Percentiles rank a stretch among this genome's conserved stretches.
These are phyloP conservation scores for Epizoanthus illoricatus DNA, from an alignment of 92 coral and sea anemone species.

Conservation along the genomic window DNA sequence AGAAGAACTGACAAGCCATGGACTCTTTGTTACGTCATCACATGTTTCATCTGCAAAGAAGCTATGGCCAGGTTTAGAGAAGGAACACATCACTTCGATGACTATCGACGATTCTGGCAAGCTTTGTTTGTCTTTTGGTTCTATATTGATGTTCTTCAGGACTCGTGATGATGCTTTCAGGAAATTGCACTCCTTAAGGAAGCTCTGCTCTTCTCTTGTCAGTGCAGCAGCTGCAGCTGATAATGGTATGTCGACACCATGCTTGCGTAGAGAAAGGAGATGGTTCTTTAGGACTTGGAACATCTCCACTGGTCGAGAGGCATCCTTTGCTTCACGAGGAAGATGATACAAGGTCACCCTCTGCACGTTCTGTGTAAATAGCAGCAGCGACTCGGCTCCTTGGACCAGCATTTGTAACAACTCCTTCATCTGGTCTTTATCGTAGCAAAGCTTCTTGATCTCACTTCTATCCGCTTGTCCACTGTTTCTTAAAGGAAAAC, in stretches of 20 bases:
- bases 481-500: conserved; percentile 51
- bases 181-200: background rate
- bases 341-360: conserved; percentile 41
- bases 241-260: conserved; percentile 8
- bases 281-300: conserved; percentile 34
- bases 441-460: conserved; percentile 44
- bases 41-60: background rate
- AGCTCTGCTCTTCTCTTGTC: background rate
- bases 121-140: background rate
- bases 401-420: conserved; percentile 31
- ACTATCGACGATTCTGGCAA: conserved; percentile 26
- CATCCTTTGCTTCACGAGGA: background rate
- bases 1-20: conserved; percentile 40
- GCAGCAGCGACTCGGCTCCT: conserved; percentile 45
- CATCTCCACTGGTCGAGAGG: conserved; percentile 9
- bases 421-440: conserved; percentile 37
- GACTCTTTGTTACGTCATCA: background rate
- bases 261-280: background rate
- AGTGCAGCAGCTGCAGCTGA: conserved; percentile 5
- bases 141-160: background rate
- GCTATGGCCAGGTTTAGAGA: conserved; percentile 6
- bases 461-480: conserved; percentile 57
- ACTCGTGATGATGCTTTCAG: conserved; percentile 11
- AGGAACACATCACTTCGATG: background rate
- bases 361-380: conserved; percentile 58